Evolutionary conservation across 2,888 invertebrate species (phyloP).

Genomic region (Lissonota sp.): DNA sequence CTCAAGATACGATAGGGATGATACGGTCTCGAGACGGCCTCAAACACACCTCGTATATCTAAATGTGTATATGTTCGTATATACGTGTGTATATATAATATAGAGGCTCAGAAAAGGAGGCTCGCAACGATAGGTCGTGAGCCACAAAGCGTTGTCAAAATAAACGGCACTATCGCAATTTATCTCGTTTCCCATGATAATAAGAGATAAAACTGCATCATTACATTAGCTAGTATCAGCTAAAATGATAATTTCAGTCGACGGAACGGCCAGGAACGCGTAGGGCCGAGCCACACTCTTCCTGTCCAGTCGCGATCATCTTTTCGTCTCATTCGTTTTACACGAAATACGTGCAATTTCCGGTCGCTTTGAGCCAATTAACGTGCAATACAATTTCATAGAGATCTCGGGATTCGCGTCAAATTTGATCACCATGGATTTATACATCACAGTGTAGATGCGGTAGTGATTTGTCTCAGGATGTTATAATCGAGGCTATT

Average conservation of each 20-base stretch:
- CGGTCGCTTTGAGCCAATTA: slow-evolving; percentile 7
- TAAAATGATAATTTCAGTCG: slow-evolving; percentile 84
- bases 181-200: slow-evolving; percentile 84
- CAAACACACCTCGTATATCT: slow-evolving; percentile 31
- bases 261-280: slow-evolving; percentile 80
- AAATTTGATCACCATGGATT: background rate
- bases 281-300: slow-evolving; percentile 76
- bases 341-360: slow-evolving; percentile 26
- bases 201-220: slow-evolving; percentile 84
- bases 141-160: slow-evolving; percentile 81
- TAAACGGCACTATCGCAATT: slow-evolving; percentile 84
- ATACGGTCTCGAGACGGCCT: slow-evolving; percentile 65
- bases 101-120: slow-evolving; percentile 61
- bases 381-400: slow-evolving; percentile 53
- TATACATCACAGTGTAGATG: background rate
- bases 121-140: slow-evolving; percentile 71
- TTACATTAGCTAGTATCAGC: slow-evolving; percentile 84
- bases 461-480: background rate
- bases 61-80: slow-evolving; percentile 22
- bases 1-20: slow-evolving; percentile 72
- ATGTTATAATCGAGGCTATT: too few relatives aligned
- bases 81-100: slow-evolving; percentile 34
- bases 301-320: slow-evolving; percentile 57
- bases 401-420: slow-evolving; percentile 37
- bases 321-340: slow-evolving; percentile 8